Percentiles rank a stretch among this genome's conserved stretches.
Evolutionary conservation across 2,888 invertebrate species (phyloP).

Genomic region (Pediacus dermestoides): DNA sequence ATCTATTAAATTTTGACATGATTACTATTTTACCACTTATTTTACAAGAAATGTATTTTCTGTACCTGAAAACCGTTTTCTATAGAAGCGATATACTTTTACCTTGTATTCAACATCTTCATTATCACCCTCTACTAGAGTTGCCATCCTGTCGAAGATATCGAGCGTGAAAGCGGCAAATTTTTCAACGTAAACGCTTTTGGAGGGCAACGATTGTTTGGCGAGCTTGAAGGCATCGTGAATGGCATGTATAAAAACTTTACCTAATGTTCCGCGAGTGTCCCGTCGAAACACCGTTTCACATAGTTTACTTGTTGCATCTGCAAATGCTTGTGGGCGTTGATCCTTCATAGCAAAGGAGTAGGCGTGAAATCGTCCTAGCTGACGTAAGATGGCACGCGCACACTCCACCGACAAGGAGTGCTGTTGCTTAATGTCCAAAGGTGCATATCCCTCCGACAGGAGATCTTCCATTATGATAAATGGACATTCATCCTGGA

Average conservation of each 20-base stretch:
- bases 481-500: slow-evolving; percentile 7
- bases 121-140: slow-evolving; percentile 11
- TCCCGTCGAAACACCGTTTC: slow-evolving; percentile 21
- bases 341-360: slow-evolving; percentile 27
- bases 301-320: slow-evolving; percentile 23
- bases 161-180: slow-evolving; percentile 21
- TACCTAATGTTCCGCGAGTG: slow-evolving; percentile 13
- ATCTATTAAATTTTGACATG: too few relatives aligned
- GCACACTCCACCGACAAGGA: slow-evolving; percentile 9
- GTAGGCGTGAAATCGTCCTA: slow-evolving; percentile 23
- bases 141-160: slow-evolving; percentile 17
- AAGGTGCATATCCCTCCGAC: slow-evolving; percentile 7
- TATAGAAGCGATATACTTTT: too few relatives aligned
- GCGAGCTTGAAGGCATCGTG: slow-evolving; percentile 28
- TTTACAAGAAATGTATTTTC: too few relatives aligned
- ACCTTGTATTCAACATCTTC: slow-evolving; percentile 21
- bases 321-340: slow-evolving; percentile 18
- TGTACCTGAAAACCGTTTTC: too few relatives aligned
- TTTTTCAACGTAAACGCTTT: slow-evolving; percentile 28
- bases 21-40: too few relatives aligned
- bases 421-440: slow-evolving; percentile 16
- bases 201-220: slow-evolving; percentile 22
- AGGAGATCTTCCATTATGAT: slow-evolving; percentile 15
- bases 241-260: slow-evolving; percentile 23
- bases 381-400: slow-evolving; percentile 8